A percentile compares a stretch with the other conserved stretches of the same genome.
phyloP scores from a whole-genome alignment of 2,888 invertebrate species.

The Epistrophella euchroma region DNA sequence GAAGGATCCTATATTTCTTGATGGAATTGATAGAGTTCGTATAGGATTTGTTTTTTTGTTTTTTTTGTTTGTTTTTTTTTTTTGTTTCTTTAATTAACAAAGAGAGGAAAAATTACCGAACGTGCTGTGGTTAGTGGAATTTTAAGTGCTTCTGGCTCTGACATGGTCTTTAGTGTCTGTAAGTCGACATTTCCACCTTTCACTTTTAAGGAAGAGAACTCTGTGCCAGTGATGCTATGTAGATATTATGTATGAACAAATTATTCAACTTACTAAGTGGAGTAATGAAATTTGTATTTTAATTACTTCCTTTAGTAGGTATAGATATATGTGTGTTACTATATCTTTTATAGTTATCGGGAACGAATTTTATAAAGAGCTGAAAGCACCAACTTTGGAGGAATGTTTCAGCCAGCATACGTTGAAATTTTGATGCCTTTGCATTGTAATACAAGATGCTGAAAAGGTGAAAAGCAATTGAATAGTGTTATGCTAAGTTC shows the following conservation, averaged over 20 bases:
- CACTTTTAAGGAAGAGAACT: constrained; percentile 46
- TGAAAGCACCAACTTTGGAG: not conserved
- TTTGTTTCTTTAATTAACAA: constrained; percentile 44
- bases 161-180: constrained; percentile 41
- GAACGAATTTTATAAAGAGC: not conserved
- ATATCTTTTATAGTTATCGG: constrained; percentile 18
- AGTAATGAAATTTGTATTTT: constrained; percentile 53
- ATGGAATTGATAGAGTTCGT: constrained; percentile 25
- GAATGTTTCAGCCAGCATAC: not conserved
- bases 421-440: not conserved
- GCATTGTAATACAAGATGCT: not conserved
- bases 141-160: constrained; percentile 62
- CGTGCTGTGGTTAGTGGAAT: constrained; percentile 55
- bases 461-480: not conserved
- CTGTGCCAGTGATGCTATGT: not conserved
- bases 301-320: constrained; percentile 43
- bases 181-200: constrained; percentile 54
- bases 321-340: not conserved
- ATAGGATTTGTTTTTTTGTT: constrained; percentile 9
- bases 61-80: not conserved
- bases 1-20: constrained; percentile 14
- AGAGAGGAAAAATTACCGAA: constrained; percentile 48
- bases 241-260: not conserved
- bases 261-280: constrained; percentile 35
- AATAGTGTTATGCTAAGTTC: not conserved